These are phyloP conservation scores for Chromobotia macracanthus DNA, from an alignment of 2,797 vertebrate genomes.

Conservation along the genomic window DNA sequence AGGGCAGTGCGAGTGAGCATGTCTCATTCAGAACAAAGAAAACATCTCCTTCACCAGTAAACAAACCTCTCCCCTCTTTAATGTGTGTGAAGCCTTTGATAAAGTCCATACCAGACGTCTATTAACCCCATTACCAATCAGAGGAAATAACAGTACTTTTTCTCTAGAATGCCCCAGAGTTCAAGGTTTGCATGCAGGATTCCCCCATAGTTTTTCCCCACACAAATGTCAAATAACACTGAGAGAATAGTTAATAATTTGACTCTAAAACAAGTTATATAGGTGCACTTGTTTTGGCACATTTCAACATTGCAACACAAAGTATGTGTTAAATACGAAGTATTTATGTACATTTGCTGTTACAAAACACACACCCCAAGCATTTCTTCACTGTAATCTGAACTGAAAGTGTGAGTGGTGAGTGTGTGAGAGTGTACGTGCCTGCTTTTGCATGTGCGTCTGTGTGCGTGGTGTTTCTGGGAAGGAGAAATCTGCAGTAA, in stretches of 20 bases:
- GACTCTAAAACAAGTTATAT: not conserved
- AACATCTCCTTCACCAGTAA: conserved; percentile 55
- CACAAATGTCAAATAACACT: not conserved
- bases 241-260: too few species aligned
- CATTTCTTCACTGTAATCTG: conserved; percentile 26
- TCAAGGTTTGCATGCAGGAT: conserved; percentile 13
- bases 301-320: conserved; percentile 1
- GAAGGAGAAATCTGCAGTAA: conserved; percentile 47
- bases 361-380: conserved; percentile 17
- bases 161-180: conserved; percentile 32
- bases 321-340: too few species aligned
- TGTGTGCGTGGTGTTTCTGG: conserved; percentile 17
- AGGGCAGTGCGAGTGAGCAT: conserved; percentile 52
- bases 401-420: not conserved
- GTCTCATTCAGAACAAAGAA: conserved; percentile 61
- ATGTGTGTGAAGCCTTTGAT: conserved; percentile 71
- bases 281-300: not conserved
- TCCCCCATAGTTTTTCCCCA: not conserved
- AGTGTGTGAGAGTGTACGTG: conserved; percentile 4
- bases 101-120: conserved; percentile 64
- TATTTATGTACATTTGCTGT: conserved; percentile 3
- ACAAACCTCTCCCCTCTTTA: conserved; percentile 57
- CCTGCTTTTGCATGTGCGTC: conserved; percentile 14
- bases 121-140: conserved; percentile 75
- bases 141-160: conserved; percentile 72